Conservation (phyloP, 1,140 invertebrate genomes). For the Pemphigus obesinymphae region DNA sequence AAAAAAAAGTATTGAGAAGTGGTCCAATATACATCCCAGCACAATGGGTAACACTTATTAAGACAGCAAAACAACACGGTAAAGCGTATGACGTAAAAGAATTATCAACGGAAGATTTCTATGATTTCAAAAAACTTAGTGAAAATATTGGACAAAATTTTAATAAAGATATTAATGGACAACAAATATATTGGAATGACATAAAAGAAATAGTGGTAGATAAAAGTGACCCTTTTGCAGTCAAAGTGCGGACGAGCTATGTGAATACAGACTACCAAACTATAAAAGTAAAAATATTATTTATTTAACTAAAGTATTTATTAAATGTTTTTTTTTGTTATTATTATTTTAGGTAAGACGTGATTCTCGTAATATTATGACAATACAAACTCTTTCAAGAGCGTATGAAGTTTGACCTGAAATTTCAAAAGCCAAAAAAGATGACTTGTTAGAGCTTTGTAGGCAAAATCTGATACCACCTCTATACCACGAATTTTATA, state of each 20-base stretch:
- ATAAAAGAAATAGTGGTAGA: not conserved
- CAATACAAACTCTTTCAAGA: conserved; percentile 2
- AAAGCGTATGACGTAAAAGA: not conserved
- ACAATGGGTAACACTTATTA: not conserved
- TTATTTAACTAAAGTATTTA: not conserved
- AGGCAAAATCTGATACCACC: conserved; percentile 2
- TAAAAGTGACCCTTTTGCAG: not conserved
- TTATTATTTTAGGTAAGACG: conserved; percentile 6
- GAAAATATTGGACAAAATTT: not conserved
- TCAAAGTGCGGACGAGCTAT: not conserved
- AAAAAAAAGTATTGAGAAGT: conserved; percentile 4
- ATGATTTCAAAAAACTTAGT: not conserved
- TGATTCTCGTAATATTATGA: not conserved
- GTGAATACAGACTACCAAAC: not conserved
- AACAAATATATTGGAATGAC: not conserved
- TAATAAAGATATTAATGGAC: not conserved
- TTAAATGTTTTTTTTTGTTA: not conserved
- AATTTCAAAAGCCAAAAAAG: conserved; percentile 7
- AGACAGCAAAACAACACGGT: not conserved
- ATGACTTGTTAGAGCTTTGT: conserved; percentile 1
- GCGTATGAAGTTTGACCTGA: not conserved
- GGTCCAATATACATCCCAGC: not conserved
- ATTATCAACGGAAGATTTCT: not conserved
- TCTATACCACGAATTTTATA: conserved; percentile 5
- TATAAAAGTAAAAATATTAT: conserved; percentile 10